Evolutionary conservation across 2,888 invertebrate species (phyloP), one percentile per base, ranked within the genome.

Genomic region (Polyommatus iphigenia): DNA sequence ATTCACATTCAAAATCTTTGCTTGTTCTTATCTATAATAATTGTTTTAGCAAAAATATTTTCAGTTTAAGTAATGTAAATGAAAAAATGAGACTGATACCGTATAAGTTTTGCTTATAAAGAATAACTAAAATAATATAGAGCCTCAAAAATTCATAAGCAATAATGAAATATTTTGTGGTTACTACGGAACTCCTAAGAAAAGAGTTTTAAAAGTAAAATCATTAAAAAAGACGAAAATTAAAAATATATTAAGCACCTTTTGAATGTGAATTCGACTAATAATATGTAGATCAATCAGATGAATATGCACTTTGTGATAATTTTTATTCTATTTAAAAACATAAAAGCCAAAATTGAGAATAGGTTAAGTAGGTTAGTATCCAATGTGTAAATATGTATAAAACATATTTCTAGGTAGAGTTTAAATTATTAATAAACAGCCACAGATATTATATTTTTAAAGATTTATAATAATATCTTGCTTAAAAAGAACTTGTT

Each of bases 281-380:
- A 29, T 62, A 67, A 10, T 29, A 29, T 24, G 62, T 62, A 20
- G 62, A 24, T 24, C 10, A 13, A 62, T 62, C 62, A 62, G 62
- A 46, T 46, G 3, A 46, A 62, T 62, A 24, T 62, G 10, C 62
- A 24, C 7, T 13, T 62, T 62, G 62, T 62, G 20, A 62, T 62
- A 62, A 24, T n/a, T 62, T 20, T 24, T 62, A 62, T 62, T 62
- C 24, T 62, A 62, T 62, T 62, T 62, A 62, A 20, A 62, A 24
- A 62, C 29, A 15, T 15, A 67, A 8, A 24, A 24, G 29, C 29
- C 29, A 67, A 67, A 67, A 29, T 67, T 32, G 29, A 29, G 29
- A 29, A 67, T 67, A 29, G 54, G 54, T 54, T 67, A 29, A 13
- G 13, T 67, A 67, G 67, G 29, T 32, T 32, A 24, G 4, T 15